phyloP scores from a whole-genome alignment of 30 jellyfish, hydroid and myxozoan species.

The Hydractinia symbiolongicarpus region DNA sequence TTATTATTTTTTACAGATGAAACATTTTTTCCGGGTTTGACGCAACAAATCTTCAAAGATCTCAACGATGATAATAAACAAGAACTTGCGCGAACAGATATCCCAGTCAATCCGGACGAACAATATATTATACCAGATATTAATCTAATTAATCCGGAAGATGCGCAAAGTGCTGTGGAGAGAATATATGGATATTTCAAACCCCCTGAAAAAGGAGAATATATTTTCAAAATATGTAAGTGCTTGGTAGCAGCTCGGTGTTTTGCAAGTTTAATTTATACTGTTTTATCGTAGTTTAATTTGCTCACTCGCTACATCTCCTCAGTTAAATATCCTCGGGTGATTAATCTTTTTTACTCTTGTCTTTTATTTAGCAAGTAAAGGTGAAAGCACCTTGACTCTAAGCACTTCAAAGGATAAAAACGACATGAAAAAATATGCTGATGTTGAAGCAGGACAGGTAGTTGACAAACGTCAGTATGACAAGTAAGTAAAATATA shows the following conservation, averaged over 20 bases:
- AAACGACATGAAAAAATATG: conserved; percentile 37
- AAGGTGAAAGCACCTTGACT: conserved; percentile 62
- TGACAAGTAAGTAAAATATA: conserved; percentile 38
- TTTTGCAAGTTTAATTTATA: not conserved
- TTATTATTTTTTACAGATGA: too few relatives aligned
- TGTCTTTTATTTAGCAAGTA: conserved; percentile 55
- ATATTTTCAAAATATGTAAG: conserved; percentile 64
- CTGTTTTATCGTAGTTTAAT: not conserved
- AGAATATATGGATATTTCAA: conserved; percentile 72
- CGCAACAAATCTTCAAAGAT: conserved; percentile 56
- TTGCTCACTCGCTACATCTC: not conserved
- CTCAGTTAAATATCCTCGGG: not conserved
- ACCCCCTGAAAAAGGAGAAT: conserved; percentile 79
- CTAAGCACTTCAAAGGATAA: conserved; percentile 57
- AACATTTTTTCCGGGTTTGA: conserved; percentile 64
- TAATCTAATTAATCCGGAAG: conserved; percentile 17
- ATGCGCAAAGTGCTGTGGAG: conserved; percentile 63
- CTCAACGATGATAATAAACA: conserved; percentile 64
- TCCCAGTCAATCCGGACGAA: conserved; percentile 74
- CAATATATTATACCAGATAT: conserved; percentile 40
- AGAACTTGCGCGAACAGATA: conserved; percentile 47
- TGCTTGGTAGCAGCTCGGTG: not conserved
- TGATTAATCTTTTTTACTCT: not conserved
- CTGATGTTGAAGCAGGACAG: conserved; percentile 62
- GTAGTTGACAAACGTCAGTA: conserved; percentile 30